These are phyloP conservation scores for Dryococelus australis DNA, from an alignment of 2,888 invertebrate species.

Conservation along the genomic window DNA sequence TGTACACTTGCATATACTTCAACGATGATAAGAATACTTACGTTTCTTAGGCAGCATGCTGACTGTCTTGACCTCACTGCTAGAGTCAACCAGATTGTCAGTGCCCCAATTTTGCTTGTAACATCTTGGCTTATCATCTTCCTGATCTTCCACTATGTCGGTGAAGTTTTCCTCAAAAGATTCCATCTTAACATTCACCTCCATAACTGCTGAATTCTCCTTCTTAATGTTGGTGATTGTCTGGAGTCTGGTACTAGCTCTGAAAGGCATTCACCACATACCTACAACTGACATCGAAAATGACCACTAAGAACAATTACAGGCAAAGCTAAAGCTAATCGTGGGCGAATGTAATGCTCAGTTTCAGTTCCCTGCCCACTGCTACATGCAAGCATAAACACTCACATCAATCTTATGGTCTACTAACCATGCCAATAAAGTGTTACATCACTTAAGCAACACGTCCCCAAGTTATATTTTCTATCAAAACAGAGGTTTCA, in stretches of 20 bases:
- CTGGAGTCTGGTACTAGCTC: constrained; percentile 39
- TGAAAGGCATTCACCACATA: not conserved
- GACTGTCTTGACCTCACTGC: not conserved
- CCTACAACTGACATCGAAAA: not conserved
- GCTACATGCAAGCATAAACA: too few species aligned
- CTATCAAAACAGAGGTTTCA: too few species aligned
- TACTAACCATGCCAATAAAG: too few species aligned
- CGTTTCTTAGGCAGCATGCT: not conserved
- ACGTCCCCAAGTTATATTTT: too few species aligned
- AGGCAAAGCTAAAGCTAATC: too few species aligned
- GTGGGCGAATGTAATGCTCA: too few species aligned
- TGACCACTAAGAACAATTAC: too few species aligned
- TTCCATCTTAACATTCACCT: constrained; percentile 37
- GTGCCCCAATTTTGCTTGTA: not conserved
- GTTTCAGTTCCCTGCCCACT: too few species aligned
- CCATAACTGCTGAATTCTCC: constrained; percentile 36
- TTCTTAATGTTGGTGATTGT: constrained; percentile 36
- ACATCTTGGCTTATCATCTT: not conserved
- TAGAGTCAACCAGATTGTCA: not conserved
- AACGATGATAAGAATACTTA: not conserved
- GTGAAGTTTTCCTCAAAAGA: constrained; percentile 30
- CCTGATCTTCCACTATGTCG: not conserved
- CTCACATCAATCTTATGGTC: too few species aligned
- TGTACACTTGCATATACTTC: too few species aligned
- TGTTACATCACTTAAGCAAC: too few species aligned